Evolutionary conservation across 2,888 invertebrate genomes (phyloP).

Genomic region (Hyposoter didymator): DNA sequence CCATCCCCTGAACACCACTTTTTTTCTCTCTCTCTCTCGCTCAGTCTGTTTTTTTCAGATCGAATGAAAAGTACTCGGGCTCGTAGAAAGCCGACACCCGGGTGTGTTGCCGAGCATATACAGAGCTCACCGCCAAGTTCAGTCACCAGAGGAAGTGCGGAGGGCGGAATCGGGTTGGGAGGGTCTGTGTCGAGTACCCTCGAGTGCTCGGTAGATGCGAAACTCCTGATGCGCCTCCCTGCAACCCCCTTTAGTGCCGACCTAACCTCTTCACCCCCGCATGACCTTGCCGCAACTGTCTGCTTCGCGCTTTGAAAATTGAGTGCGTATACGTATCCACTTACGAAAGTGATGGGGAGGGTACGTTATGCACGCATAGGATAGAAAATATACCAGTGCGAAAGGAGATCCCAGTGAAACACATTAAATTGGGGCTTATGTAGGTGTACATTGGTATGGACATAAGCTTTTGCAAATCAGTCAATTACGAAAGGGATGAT

Average conservation of each 20-base stretch:
- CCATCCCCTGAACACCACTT: constrained; percentile 27
- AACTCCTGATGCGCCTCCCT: constrained; percentile 26
- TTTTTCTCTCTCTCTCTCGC: constrained; percentile 25
- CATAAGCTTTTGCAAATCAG: constrained; percentile 63
- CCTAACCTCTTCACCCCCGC: constrained; percentile 55
- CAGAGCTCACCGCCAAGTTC: constrained; percentile 57
- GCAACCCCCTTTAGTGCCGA: constrained; percentile 36
- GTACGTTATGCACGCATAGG: background rate
- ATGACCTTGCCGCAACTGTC: constrained; percentile 66
- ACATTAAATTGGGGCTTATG: constrained; percentile 31
- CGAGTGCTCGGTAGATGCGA: constrained; percentile 58
- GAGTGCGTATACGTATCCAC: constrained; percentile 45
- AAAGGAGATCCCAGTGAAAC: background rate
- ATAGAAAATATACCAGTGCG: constrained; percentile 7
- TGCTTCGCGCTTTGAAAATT: constrained; percentile 60
- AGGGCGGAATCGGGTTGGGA: constrained; percentile 46
- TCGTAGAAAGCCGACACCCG: constrained; percentile 68
- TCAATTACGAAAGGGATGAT: constrained; percentile 64
- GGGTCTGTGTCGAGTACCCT: constrained; percentile 65
- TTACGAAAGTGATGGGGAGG: background rate
- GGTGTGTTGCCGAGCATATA: constrained; percentile 57
- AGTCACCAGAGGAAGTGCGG: constrained; percentile 39
- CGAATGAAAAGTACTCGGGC: constrained; percentile 64
- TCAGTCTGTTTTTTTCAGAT: constrained; percentile 6
- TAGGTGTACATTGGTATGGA: constrained; percentile 24